These are phyloP conservation scores for Mimachlamys varia DNA, from an alignment of 2,888 invertebrate species.

Conservation along the genomic window DNA sequence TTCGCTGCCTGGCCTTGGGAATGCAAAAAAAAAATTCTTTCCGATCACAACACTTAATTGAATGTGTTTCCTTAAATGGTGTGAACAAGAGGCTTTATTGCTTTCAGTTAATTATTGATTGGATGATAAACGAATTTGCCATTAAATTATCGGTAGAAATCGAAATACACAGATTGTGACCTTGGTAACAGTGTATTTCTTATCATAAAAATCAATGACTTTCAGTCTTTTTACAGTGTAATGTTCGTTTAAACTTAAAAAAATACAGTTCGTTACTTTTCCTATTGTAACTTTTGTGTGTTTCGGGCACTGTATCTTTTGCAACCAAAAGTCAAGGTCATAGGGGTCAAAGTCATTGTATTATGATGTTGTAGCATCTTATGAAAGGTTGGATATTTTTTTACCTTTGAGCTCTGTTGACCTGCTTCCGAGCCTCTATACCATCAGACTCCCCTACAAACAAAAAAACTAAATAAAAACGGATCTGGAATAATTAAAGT, in stretches of 20 bases:
- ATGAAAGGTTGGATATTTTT: not conserved
- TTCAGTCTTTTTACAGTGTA: not conserved
- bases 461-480: not conserved
- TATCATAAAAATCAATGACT: not conserved
- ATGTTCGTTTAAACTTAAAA: not conserved
- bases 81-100: conserved; percentile 17
- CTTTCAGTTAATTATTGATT: not conserved
- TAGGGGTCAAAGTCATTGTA: not conserved
- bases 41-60: not conserved
- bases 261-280: too few relatives aligned
- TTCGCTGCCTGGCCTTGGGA: not conserved
- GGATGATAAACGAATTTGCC: not conserved
- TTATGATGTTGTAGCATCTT: not conserved
- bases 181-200: conserved; percentile 9
- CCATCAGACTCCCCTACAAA: too few relatives aligned
- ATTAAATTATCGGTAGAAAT: conserved; percentile 4
- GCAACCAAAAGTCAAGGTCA: not conserved
- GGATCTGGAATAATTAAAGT: too few relatives aligned
- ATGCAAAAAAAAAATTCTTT: not conserved
- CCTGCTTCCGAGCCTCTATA: not conserved
- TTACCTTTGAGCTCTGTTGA: too few relatives aligned
- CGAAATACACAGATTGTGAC: not conserved
- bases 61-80: conserved; percentile 17
- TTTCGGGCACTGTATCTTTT: too few relatives aligned
- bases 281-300: too few relatives aligned